Conservation (phyloP, 2,888 invertebrate species). For the Prosapia bicincta region DNA sequence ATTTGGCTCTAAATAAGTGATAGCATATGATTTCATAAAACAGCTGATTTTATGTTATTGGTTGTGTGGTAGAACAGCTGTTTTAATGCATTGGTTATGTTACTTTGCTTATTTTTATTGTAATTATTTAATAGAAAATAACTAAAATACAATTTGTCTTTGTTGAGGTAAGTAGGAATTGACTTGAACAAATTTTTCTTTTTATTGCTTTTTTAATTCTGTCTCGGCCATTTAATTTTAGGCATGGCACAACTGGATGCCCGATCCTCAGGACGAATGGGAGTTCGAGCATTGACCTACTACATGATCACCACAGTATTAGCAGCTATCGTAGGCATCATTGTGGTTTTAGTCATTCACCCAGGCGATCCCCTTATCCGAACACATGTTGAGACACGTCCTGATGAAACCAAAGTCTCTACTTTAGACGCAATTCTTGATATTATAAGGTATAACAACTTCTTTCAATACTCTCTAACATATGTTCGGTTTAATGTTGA, state of each 20-base stretch:
- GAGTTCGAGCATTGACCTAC: constrained; percentile 57
- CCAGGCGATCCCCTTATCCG: constrained; percentile 56
- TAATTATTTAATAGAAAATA: too few relatives aligned
- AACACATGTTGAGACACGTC: constrained; percentile 40
- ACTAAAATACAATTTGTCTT: too few relatives aligned
- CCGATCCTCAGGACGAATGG: constrained; percentile 60
- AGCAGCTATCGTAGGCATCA: constrained; percentile 61
- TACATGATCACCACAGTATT: constrained; percentile 62
- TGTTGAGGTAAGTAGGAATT: too few relatives aligned
- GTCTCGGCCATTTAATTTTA: constrained; percentile 36
- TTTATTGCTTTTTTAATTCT: too few relatives aligned
- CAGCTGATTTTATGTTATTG: too few relatives aligned
- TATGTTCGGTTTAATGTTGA: not conserved
- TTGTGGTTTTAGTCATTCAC: constrained; percentile 59
- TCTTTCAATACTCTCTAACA: not conserved
- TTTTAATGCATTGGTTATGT: too few relatives aligned
- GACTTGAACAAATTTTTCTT: too few relatives aligned
- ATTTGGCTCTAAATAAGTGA: too few relatives aligned
- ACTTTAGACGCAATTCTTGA: constrained; percentile 58
- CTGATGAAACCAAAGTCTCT: constrained; percentile 46
- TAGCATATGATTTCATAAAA: too few relatives aligned
- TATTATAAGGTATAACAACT: constrained; percentile 51
- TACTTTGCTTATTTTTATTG: too few relatives aligned
- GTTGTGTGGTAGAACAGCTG: too few relatives aligned
- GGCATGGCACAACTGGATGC: constrained; percentile 64